phyloP scores from a whole-genome alignment of 2,888 invertebrate species.

The Netelia virgata region DNA sequence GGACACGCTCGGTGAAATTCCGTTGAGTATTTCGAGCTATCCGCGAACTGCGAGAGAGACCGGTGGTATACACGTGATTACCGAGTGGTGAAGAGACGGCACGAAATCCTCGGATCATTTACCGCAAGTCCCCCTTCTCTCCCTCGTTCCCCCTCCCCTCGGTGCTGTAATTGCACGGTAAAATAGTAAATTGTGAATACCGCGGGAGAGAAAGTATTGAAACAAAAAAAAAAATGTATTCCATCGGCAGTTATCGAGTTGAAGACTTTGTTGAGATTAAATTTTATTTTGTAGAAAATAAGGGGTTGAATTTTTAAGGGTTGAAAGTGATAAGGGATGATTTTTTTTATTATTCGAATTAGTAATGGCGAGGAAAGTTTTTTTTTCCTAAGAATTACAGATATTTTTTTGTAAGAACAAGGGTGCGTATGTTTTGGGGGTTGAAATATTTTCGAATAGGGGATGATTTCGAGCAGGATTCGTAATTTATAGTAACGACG shows the following conservation, averaged over 20 bases:
- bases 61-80: constrained; percentile 72
- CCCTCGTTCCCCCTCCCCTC: not conserved
- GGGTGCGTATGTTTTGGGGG: not conserved
- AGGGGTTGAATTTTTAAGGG: not conserved
- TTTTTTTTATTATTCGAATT: not conserved
- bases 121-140: constrained; percentile 42
- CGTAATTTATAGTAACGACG: not conserved
- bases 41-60: constrained; percentile 26
- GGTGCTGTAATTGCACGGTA: constrained; percentile 34
- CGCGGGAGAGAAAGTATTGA: constrained; percentile 55
- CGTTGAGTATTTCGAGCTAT: constrained; percentile 61
- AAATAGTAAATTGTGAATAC: constrained; percentile 41
- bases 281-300: no score
- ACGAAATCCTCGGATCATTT: constrained; percentile 69
- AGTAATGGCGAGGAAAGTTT: not conserved
- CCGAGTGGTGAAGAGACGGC: constrained; percentile 70
- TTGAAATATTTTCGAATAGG: not conserved
- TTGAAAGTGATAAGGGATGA: not conserved
- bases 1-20: constrained; percentile 74
- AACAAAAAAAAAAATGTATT: constrained; percentile 16
- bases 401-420: not conserved
- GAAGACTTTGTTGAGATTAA: not conserved
- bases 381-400: not conserved
- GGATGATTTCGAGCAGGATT: not conserved
- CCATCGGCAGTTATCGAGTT: not conserved